Evolutionary conservation across 2,113 vertebrate genomes (phyloP).

Genomic region (Coptodon rendalli): DNA sequence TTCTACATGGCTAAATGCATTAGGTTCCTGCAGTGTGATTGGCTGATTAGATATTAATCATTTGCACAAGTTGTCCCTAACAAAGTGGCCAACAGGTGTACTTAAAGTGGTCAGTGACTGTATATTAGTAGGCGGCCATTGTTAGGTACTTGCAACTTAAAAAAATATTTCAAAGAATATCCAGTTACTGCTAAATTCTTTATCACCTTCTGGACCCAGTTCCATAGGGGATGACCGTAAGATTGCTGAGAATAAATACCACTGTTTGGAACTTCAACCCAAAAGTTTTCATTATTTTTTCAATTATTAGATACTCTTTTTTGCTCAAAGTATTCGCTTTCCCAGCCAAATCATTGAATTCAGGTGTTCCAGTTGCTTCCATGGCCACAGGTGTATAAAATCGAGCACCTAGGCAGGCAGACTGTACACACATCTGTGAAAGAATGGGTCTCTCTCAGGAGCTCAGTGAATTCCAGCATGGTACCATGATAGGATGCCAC

Average conservation of each 20-base stretch:
- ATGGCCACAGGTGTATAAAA: background rate
- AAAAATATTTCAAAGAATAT: background rate
- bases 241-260: background rate
- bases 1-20: fast-evolving
- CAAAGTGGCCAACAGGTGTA: background rate
- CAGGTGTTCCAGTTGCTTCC: background rate
- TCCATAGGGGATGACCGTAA: fast-evolving
- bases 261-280: background rate
- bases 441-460: background rate
- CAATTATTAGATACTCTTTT: background rate
- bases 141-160: background rate
- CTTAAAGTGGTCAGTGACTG: background rate
- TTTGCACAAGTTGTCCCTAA: background rate
- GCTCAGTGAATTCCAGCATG: fast-evolving
- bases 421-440: fast-evolving
- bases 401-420: background rate
- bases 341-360: background rate
- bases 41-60: background rate
- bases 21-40: background rate
- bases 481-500: background rate
- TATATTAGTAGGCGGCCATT: background rate
- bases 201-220: background rate
- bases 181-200: background rate
- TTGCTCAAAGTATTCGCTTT: fast-evolving
- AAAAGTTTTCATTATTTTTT: background rate